These are phyloP conservation scores for Lamellibrachia columna DNA, from an alignment of 2,888 invertebrate genomes.

Conservation along the genomic window DNA sequence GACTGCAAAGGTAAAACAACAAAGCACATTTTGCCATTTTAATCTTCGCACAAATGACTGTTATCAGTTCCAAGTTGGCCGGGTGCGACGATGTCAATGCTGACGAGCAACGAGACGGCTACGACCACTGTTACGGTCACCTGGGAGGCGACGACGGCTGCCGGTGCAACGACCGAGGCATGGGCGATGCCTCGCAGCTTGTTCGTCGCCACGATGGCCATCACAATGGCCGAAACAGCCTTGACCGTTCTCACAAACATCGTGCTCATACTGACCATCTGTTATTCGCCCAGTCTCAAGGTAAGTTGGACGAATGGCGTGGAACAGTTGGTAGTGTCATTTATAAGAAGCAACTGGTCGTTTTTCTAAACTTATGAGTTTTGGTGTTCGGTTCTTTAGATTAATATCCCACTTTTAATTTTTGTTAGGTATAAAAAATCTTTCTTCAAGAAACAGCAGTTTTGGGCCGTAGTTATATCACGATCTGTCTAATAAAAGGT, in stretches of 20 bases:
- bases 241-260: constrained; percentile 28
- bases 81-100: neutral
- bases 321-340: neutral
- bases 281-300: constrained; percentile 54
- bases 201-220: constrained; percentile 11
- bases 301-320: neutral
- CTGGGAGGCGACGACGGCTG: neutral
- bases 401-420: too few species aligned
- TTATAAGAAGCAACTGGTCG: neutral
- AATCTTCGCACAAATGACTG: neutral
- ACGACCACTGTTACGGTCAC: neutral
- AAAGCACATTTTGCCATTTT: too few species aligned
- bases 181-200: neutral
- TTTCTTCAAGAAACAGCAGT: too few species aligned
- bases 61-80: neutral
- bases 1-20: too few species aligned
- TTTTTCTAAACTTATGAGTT: too few species aligned
- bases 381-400: too few species aligned
- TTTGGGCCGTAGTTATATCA: too few species aligned
- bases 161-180: neutral
- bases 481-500: too few species aligned
- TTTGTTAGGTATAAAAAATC: too few species aligned
- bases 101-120: neutral
- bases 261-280: constrained; percentile 53
- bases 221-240: neutral